phyloP scores from a whole-genome alignment of 2,113 vertebrate genomes.

The Rostratula benghalensis region DNA sequence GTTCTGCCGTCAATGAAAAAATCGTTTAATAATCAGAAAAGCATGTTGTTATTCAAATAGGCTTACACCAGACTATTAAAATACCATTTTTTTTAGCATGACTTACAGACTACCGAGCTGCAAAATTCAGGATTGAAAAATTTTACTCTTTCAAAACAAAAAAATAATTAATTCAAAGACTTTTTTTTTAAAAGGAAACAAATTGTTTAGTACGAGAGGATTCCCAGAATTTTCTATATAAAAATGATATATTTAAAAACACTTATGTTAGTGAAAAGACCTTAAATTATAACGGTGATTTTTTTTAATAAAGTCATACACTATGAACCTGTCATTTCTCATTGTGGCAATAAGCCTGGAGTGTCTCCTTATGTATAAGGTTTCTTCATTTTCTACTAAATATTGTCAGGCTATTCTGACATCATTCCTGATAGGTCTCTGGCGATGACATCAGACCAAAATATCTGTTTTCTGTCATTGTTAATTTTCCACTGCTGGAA shows the following conservation, averaged over 20 bases:
- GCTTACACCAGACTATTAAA: neutral
- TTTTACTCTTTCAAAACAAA: neutral
- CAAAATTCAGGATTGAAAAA: neutral
- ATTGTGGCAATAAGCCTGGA: neutral
- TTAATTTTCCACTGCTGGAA: neutral
- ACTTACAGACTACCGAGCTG: neutral
- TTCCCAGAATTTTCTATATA: neutral
- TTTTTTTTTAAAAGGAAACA: neutral
- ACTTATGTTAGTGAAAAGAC: neutral
- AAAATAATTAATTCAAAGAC: neutral
- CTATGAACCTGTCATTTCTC: neutral
- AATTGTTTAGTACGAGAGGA: neutral
- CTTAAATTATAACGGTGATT: neutral
- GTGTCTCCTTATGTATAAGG: neutral
- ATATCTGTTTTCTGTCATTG: neutral
- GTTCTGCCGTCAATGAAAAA: neutral
- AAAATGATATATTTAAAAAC: neutral
- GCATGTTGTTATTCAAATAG: neutral
- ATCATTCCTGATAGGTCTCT: neutral
- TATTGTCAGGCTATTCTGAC: neutral
- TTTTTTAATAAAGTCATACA: neutral
- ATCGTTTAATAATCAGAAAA: constrained; percentile 39
- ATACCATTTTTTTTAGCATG: neutral
- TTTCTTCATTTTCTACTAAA: neutral
- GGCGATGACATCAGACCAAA: neutral